Conservation (phyloP, 2,113 vertebrate species). For the Zosterops borbonicus region DNA sequence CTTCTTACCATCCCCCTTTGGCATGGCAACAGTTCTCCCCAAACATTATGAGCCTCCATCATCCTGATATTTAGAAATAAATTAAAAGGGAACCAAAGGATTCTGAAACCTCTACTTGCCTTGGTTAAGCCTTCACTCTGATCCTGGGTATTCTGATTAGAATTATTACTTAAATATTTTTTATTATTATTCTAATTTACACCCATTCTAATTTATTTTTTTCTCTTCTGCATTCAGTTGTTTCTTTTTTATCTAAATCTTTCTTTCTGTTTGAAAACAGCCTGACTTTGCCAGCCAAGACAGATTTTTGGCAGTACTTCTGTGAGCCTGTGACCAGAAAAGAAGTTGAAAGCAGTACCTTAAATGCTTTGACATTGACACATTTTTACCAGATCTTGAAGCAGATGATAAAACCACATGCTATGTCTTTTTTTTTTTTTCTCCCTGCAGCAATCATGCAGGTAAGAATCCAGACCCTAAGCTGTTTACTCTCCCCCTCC, state of each 20-base stretch:
- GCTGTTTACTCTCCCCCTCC: not conserved
- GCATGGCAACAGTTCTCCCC: not conserved
- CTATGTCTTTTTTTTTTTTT: not conserved
- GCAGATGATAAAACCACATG: not conserved
- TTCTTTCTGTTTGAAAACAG: slow-evolving; percentile 38
- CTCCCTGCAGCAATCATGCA: not conserved
- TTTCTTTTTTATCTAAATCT: not conserved
- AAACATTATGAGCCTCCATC: not conserved
- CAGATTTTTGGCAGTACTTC: not conserved
- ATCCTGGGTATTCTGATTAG: not conserved
- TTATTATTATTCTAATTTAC: not conserved
- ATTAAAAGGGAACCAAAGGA: not conserved
- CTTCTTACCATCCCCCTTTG: rapidly evolving
- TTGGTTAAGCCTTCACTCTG: not conserved
- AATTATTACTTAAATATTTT: not conserved
- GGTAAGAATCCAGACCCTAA: not conserved
- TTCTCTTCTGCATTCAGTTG: not conserved
- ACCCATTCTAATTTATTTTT: not conserved
- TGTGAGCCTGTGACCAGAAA: not conserved
- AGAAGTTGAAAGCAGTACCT: not conserved
- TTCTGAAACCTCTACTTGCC: not conserved
- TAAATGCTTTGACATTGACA: not conserved
- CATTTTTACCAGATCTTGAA: not conserved
- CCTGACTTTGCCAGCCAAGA: not conserved
- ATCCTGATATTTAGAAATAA: not conserved